A percentile compares a stretch with the other conserved stretches of the same genome.
phyloP scores from a whole-genome alignment of 2,888 invertebrate species.

The Nemoura dubitans region DNA sequence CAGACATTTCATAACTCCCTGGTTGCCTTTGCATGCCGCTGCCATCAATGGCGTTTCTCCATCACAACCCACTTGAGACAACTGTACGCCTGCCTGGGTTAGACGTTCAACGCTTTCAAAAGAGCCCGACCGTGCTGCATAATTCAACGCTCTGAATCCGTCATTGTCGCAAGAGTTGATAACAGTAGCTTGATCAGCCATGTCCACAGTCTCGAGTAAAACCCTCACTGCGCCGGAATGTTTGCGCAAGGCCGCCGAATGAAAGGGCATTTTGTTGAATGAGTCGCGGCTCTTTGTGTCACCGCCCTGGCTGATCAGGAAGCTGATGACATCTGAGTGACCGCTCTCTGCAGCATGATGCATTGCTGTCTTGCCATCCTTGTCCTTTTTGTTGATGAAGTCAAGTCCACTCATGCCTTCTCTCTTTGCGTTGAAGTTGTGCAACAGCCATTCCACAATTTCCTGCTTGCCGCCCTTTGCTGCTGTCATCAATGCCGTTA shows the following conservation, averaged over 20 bases:
- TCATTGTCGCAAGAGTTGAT: background rate
- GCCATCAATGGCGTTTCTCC: too few relatives aligned
- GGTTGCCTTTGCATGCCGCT: too few relatives aligned
- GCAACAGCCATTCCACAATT: too few relatives aligned
- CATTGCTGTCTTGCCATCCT: constrained; percentile 31
- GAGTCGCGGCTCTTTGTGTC: background rate
- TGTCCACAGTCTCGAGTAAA: background rate
- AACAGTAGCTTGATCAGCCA: background rate
- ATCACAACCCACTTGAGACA: background rate
- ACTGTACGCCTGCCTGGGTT: background rate
- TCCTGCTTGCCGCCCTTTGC: too few relatives aligned
- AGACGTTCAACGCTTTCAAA: constrained; percentile 29
- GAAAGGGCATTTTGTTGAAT: background rate
- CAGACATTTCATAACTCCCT: too few relatives aligned
- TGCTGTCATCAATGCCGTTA: too few relatives aligned
- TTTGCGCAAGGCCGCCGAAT: too few relatives aligned
- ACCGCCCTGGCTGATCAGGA: background rate
- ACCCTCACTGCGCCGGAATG: background rate
- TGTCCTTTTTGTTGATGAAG: background rate
- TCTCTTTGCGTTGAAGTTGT: too few relatives aligned
- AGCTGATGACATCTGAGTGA: constrained; percentile 36
- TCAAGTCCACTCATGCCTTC: too few relatives aligned
- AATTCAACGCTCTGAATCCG: constrained; percentile 22
- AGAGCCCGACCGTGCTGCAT: constrained; percentile 9
- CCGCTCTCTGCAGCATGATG: constrained; percentile 31